Evolutionary conservation across 2,797 vertebrate species (phyloP), one percentile per base, ranked within the genome.

Genomic region (Syncerus caffer): DNA sequence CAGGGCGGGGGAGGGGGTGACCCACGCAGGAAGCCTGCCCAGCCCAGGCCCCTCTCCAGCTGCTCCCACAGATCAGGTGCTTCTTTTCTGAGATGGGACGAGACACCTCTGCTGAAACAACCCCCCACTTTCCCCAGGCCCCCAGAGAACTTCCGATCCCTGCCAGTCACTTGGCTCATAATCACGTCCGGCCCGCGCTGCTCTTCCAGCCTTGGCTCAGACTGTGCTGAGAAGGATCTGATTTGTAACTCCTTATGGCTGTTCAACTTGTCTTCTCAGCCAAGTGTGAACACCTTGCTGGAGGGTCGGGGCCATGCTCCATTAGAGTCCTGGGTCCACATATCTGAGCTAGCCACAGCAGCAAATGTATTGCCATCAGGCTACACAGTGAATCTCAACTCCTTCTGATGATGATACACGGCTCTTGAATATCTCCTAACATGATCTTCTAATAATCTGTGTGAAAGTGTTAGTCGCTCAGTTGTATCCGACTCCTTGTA

Each of bases 131-230:
- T 51, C 29, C 23, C 16, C 4, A 5, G 25, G 2, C 53, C 31
- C 47, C 62, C 13, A 10, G 71, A 83, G 34, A 57, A 45, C 47
- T 21, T n/a, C 14, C 42, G 10, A 10, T 31, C n/a, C 0, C 1
- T n/a, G 74, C 76, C 51, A 53, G 21, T 45, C 38, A 4, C 62
- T 19, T 10, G 31, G 17, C 47, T 74, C 4, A 8, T 5, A 13
- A 45, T 19, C 23, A 4, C 0, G 29, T 58, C 38, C 15, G 29
- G 71, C 34, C 80, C 3, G 7, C 19, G 21, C 60, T 31, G 19
- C 53, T 57, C 64, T 74, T 85, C 82, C 47, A 38, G 19, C 79
- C 31, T 42, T 38, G 90, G 42, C 51, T 94, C 90, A 14, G 45
- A 62, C 1, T 12, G 34, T 51, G 82, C 27, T 19, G 85, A 89